A percentile compares a stretch with the other conserved stretches of the same genome.
Evolutionary conservation across 2,888 invertebrate species (phyloP).

Genomic region (Dusona sp.): DNA sequence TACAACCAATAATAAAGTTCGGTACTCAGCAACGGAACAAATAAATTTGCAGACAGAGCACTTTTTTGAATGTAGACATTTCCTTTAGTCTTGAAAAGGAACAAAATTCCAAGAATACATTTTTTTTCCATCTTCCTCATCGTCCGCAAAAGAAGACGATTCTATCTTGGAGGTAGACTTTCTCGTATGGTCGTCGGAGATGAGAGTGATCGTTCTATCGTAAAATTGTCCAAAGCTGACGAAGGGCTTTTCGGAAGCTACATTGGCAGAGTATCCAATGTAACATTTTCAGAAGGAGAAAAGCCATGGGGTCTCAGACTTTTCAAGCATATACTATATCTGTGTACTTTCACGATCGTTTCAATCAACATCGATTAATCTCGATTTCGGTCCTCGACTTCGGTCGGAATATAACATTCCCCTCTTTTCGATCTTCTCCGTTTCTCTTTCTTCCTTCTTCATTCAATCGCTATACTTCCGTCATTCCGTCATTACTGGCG

Average conservation of each 20-base stretch:
- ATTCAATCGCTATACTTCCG: slow-evolving; percentile 31
- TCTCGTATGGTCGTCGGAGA: slow-evolving; percentile 32
- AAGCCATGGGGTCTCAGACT: slow-evolving; percentile 48
- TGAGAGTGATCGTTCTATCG: slow-evolving; percentile 68
- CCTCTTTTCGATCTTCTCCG: slow-evolving; percentile 23
- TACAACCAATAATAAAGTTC: slow-evolving; percentile 31
- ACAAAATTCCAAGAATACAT: slow-evolving; percentile 57
- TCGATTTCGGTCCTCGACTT: slow-evolving; percentile 73
- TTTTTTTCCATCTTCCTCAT: slow-evolving; percentile 48
- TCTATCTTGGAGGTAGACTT: slow-evolving; percentile 32
- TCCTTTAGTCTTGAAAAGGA: slow-evolving; percentile 27
- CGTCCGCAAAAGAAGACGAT: slow-evolving; percentile 45
- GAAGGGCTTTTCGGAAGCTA: slow-evolving; percentile 63
- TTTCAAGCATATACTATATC: neutral
- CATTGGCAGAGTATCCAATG: slow-evolving; percentile 48
- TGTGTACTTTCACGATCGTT: slow-evolving; percentile 63
- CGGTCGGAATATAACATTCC: slow-evolving; percentile 40
- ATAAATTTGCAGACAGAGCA: slow-evolving; percentile 53
- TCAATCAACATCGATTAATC: slow-evolving; percentile 79
- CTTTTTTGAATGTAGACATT: slow-evolving; percentile 49
- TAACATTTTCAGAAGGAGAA: slow-evolving; percentile 51
- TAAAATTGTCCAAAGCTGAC: slow-evolving; percentile 69
- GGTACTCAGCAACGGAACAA: slow-evolving; percentile 27
- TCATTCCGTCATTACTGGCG: slow-evolving; percentile 38
- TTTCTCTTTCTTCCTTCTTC: slow-evolving; percentile 8